Base-by-base conservation (phyloP, 2,113 vertebrate species). In the Craseonycteris thonglongyai region DNA sequence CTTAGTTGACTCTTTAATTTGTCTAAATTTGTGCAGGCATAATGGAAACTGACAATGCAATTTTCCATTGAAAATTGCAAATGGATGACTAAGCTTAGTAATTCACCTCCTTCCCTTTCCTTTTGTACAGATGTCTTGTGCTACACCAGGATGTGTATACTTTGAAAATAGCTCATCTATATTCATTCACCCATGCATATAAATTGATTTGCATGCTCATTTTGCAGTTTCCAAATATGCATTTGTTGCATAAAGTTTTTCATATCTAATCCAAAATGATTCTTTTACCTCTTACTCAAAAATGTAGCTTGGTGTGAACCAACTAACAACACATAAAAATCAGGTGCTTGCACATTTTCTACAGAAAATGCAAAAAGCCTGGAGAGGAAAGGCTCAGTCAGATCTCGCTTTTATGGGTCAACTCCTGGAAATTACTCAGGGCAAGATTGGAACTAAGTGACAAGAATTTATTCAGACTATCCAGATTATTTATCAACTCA, bases 61-160 rank as follows among this genome's bases (percentile, higher is more conserved):
- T 95, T 97, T 98, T 96, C 54, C 30, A 47, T 68, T 97, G 11
- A 95, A 96, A 97, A 94, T 93, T 76, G 89, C 30, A 54, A 96
- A 91, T 81, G 74, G 88, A 78, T 91, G 42, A 54, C 42, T 97
- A 90, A 97, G 80, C 82, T 58, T 30, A 94, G 83, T 38, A 61
- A 2, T 33, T 90, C 42, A 90, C 16, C 3, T 88, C 30, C 71
- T 94, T 96, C 12, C 54, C 40, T 6, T 79, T 94, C 66, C 66
- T 93, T 95, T 88, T 93, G 66, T 65, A 91, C 66, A 79, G 38
- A 22, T 82, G 35, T 58, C 30, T 47, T 96, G 33, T 63, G 38
- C 59, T 95, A 26, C 45, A 90, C 82, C 47, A 49, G 83, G 83
- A 80, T 96, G 14, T 19, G 90, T 95, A 49, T 13, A 7, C 2